These are phyloP conservation scores for Hesperia comma DNA, from an alignment of 2,888 invertebrate genomes.

Conservation along the genomic window DNA sequence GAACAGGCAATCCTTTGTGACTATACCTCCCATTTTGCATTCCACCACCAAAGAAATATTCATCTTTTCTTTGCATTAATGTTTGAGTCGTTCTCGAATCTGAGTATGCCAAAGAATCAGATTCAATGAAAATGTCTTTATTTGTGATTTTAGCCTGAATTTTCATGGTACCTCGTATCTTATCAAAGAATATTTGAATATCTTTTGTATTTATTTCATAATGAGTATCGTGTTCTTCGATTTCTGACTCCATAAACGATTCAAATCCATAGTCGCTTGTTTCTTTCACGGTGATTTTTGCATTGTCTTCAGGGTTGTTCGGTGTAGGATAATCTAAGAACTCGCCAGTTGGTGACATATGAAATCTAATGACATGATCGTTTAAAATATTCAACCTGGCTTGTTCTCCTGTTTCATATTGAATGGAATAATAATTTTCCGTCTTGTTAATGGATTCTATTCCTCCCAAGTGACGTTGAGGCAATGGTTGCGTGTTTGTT, in stretches of 20 bases:
- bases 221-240: slow-evolving; percentile 50
- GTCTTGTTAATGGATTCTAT: slow-evolving; percentile 60
- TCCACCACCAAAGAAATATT: slow-evolving; percentile 75
- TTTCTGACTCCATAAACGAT: slow-evolving; percentile 58
- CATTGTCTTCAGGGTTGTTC: slow-evolving; percentile 59
- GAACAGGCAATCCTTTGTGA: slow-evolving; percentile 69
- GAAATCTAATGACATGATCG: slow-evolving; percentile 70
- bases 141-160: slow-evolving; percentile 62
- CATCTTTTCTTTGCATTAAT: slow-evolving; percentile 58
- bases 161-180: slow-evolving; percentile 59
- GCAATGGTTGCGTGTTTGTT: not conserved
- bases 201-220: slow-evolving; percentile 62
- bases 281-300: slow-evolving; percentile 65
- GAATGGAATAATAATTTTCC: slow-evolving; percentile 56
- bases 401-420: slow-evolving; percentile 61
- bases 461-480: slow-evolving; percentile 46
- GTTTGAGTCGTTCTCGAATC: slow-evolving; percentile 57
- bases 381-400: slow-evolving; percentile 67
- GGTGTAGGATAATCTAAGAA: slow-evolving; percentile 71
- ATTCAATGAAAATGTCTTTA: slow-evolving; percentile 64
- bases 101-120: slow-evolving; percentile 57
- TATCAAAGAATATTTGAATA: slow-evolving; percentile 65
- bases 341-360: slow-evolving; percentile 66
- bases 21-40: slow-evolving; percentile 78
- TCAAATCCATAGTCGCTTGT: slow-evolving; percentile 60